A percentile compares a stretch with the other conserved stretches of the same genome.
Conservation (phyloP, 2,113 vertebrate species). For the Aythya baeri region DNA sequence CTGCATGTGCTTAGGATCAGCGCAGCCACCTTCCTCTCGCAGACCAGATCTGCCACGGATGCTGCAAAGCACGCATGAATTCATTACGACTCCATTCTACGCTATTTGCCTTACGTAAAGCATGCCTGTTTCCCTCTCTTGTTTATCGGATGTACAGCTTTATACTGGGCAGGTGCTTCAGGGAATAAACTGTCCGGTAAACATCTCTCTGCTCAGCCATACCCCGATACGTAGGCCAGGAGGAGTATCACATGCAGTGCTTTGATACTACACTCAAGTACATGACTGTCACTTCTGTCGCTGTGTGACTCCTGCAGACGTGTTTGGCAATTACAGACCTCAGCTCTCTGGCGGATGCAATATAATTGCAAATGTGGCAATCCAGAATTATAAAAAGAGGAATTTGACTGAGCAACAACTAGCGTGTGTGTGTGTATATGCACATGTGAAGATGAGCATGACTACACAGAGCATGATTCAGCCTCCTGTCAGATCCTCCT, state of each 20-base stretch:
- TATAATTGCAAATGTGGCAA: slow-evolving; percentile 57
- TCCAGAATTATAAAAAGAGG: slow-evolving; percentile 50
- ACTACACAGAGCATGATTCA: slow-evolving; percentile 51
- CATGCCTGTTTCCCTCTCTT: not conserved
- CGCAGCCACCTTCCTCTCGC: not conserved
- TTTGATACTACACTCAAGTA: slow-evolving; percentile 29
- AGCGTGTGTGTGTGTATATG: not conserved
- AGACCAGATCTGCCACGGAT: not conserved
- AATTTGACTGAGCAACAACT: slow-evolving; percentile 46
- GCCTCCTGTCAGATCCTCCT: slow-evolving; percentile 53
- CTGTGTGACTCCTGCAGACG: slow-evolving; percentile 40
- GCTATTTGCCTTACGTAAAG: not conserved
- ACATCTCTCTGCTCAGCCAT: not conserved
- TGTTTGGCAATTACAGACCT: slow-evolving; percentile 68
- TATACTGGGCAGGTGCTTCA: not conserved
- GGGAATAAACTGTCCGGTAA: not conserved
- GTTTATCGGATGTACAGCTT: not conserved
- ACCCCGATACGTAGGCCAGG: not conserved
- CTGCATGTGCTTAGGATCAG: too few species aligned
- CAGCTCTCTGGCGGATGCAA: slow-evolving; percentile 26
- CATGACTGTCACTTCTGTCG: slow-evolving; percentile 31
- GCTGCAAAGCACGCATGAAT: not conserved
- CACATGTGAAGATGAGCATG: not conserved
- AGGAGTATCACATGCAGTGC: not conserved
- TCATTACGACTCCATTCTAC: not conserved